Evolutionary conservation across 2,797 vertebrate species (phyloP).

Genomic region (Cirrhinus molitorella): DNA sequence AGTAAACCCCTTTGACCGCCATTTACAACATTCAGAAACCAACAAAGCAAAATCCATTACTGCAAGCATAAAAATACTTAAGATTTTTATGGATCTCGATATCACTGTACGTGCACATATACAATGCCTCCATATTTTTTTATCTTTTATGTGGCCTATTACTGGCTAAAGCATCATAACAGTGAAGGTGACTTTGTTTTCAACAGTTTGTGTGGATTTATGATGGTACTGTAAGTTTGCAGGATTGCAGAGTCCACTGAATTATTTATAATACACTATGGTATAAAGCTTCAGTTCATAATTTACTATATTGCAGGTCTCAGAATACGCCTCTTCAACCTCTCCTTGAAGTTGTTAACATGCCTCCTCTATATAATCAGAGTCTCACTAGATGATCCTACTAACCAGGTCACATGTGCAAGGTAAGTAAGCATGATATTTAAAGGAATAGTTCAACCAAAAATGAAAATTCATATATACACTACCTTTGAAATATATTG

Average conservation of each 20-base stretch:
- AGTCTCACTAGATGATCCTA: conserved; percentile 79
- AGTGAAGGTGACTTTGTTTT: not conserved
- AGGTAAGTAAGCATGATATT: conserved; percentile 60
- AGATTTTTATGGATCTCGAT: not conserved
- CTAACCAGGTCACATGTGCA: conserved; percentile 60
- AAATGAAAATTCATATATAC: not conserved
- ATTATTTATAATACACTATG: not conserved
- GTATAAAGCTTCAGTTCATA: not conserved
- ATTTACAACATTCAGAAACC: not conserved
- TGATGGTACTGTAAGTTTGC: not conserved
- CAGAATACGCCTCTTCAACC: conserved; percentile 87
- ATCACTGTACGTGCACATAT: not conserved
- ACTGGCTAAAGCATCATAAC: not conserved
- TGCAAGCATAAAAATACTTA: not conserved
- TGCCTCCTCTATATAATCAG: conserved; percentile 84
- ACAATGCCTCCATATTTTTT: not conserved
- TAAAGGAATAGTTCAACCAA: not conserved
- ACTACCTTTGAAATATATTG: no score
- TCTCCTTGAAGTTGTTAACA: conserved; percentile 85
- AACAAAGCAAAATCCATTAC: not conserved
- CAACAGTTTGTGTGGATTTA: conserved; percentile 8
- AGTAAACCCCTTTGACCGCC: conserved; percentile 69
- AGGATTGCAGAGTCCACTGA: not conserved
- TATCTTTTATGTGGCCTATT: not conserved
- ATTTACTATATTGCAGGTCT: conserved; percentile 73